Base-by-base conservation (phyloP, 2,888 invertebrate genomes). In the Pollenia angustigena region DNA sequence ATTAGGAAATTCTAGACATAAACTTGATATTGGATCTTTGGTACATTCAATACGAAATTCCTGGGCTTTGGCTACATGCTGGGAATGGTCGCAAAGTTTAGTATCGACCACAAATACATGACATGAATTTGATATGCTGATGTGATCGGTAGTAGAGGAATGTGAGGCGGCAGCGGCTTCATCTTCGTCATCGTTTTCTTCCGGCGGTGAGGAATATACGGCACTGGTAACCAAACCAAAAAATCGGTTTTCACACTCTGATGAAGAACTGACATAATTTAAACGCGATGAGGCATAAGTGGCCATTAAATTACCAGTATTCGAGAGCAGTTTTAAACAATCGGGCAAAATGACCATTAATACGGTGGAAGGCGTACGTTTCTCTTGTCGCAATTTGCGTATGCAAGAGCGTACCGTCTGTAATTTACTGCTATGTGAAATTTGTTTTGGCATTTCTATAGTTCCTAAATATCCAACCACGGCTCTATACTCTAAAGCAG, bases 391-490 rank as follows among this genome's bases (percentile, higher is more conserved):
- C 60, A 99, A 94, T 90, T 98, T 96, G 85, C 97, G 95, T 66
- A 99, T 98, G 87, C 98, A 98, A 81, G 96, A 97, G 82, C 97
- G 95, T 16, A 98, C 96, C 18, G 97, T 96, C 92, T 96, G 95
- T 89, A 97, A 93, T 79, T 97, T 96, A 14, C 96, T 96, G 56
- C 96, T 96, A 64, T 96, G 95, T 74, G 96, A 94, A 60, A 97
- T 94, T 89, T 97, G 96, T 92, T 96, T 96, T 0, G 99, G 98
- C 94, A 99, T 98, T 94, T 99, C 99, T 88, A 99, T 98, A 1
- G 99, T 98, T 32, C 99, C 99, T 68, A 99, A 94, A 93, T 99
- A 99, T 1, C 98, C 98, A 1, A 99, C 98, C 2, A 99, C 95
- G 0, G 97, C 97, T 89, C 97, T 95, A 90, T 96, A 97, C 87